phyloP scores from a whole-genome alignment of 2,113 vertebrate species.

The Heterochromis multidens region DNA sequence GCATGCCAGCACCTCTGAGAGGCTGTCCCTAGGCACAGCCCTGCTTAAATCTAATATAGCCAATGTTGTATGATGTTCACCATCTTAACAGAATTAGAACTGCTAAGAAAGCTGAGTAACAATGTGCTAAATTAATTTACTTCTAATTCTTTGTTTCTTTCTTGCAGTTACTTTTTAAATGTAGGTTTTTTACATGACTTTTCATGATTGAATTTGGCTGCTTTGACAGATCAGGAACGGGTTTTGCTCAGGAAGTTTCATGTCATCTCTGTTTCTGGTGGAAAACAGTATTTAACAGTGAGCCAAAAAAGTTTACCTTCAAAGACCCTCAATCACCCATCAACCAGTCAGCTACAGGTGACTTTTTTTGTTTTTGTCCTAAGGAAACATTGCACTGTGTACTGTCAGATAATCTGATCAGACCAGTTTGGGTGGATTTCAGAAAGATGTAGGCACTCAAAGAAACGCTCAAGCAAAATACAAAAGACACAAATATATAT shows the following conservation, averaged over 20 bases:
- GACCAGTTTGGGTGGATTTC: neutral
- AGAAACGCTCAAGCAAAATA: neutral
- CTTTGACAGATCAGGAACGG: conserved; percentile 41
- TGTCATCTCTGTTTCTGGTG: neutral
- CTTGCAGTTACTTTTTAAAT: neutral
- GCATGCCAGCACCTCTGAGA: neutral
- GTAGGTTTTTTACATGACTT: neutral
- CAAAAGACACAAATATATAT: neutral
- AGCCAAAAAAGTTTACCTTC: neutral
- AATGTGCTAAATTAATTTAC: neutral
- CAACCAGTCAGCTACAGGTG: neutral
- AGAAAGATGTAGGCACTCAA: neutral
- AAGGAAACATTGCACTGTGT: neutral
- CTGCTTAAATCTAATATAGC: too few relatives aligned
- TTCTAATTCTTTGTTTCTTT: rapidly evolving
- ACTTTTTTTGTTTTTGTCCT: neutral
- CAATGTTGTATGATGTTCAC: neutral
- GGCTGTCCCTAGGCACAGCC: neutral
- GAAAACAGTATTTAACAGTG: conserved; percentile 6
- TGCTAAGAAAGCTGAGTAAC: neutral
- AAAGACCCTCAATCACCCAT: neutral
- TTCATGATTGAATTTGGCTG: rapidly evolving
- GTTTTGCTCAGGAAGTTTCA: conserved; percentile 44
- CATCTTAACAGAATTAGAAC: neutral
- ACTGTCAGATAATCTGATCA: neutral